These are phyloP conservation scores for Ursus arctos DNA, from an alignment of 2,113 vertebrate species.

Conservation along the genomic window DNA sequence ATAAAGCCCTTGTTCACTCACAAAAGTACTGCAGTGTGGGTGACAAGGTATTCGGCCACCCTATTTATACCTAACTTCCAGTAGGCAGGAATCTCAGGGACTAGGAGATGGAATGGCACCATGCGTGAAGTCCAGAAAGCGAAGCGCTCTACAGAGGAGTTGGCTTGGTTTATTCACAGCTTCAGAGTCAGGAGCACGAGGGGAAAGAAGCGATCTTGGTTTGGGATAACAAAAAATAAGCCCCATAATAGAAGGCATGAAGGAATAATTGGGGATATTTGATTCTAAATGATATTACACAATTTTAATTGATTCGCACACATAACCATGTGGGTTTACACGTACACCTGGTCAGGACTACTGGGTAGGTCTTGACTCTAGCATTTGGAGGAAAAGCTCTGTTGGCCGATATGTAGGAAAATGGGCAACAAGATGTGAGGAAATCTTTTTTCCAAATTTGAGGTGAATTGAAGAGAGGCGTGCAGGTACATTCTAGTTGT, in stretches of 20 bases:
- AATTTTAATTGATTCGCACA: not conserved
- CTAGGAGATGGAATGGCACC: not conserved
- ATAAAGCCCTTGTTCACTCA: not conserved
- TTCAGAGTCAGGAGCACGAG: rapidly evolving
- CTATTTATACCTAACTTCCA: not conserved
- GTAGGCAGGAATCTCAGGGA: not conserved
- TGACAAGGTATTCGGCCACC: rapidly evolving
- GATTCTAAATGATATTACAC: no score
- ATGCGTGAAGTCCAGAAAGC: not conserved
- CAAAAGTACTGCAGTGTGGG: not conserved
- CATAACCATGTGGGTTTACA: rapidly evolving
- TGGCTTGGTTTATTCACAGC: not conserved
- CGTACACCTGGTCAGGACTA: rapidly evolving
- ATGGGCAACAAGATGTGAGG: not conserved
- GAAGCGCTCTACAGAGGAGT: rapidly evolving
- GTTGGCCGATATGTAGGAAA: not conserved
- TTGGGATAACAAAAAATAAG: not conserved
- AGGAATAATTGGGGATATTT: no score
- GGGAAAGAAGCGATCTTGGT: rapidly evolving
- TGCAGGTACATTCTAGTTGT: no score
- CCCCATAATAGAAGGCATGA: no score
- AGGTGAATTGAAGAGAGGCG: not conserved
- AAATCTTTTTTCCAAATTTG: not conserved
- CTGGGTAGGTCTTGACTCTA: not conserved
- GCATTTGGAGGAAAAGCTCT: no score